Evolutionary conservation across 2,113 vertebrate species (phyloP).

Genomic region (Nannospalax galili): DNA sequence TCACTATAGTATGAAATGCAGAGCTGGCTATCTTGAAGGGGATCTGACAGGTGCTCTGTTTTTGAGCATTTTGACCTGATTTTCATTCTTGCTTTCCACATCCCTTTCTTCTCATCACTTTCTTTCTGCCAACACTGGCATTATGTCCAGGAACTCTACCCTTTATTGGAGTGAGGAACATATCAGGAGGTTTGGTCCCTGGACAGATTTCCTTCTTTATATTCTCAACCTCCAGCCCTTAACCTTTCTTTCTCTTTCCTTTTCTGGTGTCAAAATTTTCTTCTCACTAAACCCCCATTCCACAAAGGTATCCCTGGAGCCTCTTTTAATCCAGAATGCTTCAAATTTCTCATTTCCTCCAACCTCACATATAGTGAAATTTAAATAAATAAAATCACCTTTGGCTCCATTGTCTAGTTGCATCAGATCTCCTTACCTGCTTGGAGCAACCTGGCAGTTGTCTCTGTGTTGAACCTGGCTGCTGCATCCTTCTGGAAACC

Average conservation of each 20-base stretch:
- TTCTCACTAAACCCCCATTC: background rate
- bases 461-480: background rate
- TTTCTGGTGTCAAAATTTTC: background rate
- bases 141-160: background rate
- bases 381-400: background rate
- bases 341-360: background rate
- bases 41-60: background rate
- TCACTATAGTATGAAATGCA: background rate
- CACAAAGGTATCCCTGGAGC: background rate
- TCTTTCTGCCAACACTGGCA: background rate
- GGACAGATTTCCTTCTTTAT: background rate
- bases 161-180: background rate
- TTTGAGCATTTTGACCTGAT: background rate
- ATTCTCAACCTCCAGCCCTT: background rate
- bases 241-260: background rate
- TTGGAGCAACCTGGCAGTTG: background rate
- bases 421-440: background rate
- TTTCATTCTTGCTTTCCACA: background rate
- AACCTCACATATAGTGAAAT: background rate
- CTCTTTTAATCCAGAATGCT: slow-evolving; percentile 13
- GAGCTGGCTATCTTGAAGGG: background rate
- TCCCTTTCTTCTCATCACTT: background rate
- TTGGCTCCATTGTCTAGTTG: background rate
- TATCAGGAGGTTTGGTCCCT: background rate
- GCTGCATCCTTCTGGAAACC: background rate